Percentiles rank a stretch among this genome's conserved stretches.
These are phyloP conservation scores for Cheilosia vernalis DNA, from an alignment of 2,888 invertebrate species.

Conservation along the genomic window DNA sequence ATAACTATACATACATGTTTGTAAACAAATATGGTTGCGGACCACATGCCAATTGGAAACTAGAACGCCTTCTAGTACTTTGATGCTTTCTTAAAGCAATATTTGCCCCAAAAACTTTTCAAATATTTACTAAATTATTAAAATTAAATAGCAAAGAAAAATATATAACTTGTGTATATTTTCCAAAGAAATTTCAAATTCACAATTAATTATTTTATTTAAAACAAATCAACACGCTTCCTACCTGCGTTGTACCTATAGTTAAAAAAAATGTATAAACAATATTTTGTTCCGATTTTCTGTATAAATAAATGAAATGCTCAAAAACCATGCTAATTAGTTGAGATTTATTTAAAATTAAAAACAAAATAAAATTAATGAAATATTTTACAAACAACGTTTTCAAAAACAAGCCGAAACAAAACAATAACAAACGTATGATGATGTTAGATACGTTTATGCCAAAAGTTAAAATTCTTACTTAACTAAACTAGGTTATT, in stretches of 20 bases:
- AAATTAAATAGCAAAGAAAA: too few relatives aligned
- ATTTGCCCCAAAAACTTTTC: too few relatives aligned
- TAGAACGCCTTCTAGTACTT: too few relatives aligned
- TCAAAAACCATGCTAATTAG: slow-evolving; percentile 51
- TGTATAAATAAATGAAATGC: slow-evolving; percentile 15
- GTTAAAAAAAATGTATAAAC: slow-evolving; percentile 20
- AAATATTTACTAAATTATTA: too few relatives aligned
- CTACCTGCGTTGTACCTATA: slow-evolving; percentile 55
- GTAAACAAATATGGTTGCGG: too few relatives aligned
- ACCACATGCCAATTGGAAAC: too few relatives aligned
- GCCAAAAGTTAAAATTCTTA: slow-evolving; percentile 40
- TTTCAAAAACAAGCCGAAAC: slow-evolving; percentile 36
- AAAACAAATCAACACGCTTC: slow-evolving; percentile 13
- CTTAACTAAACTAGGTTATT: slow-evolving; percentile 34
- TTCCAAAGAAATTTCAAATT: too few relatives aligned
- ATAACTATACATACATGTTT: too few relatives aligned
- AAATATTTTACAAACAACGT: slow-evolving; percentile 39
- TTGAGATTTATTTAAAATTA: slow-evolving; percentile 26
- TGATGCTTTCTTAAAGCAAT: too few relatives aligned
- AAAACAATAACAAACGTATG: slow-evolving; percentile 1
- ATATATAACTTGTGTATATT: too few relatives aligned
- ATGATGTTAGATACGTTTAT: slow-evolving; percentile 23
- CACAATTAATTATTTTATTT: background rate
- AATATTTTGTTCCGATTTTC: slow-evolving; percentile 10
- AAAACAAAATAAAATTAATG: slow-evolving; percentile 19